Conservation (phyloP, 2,797 vertebrate genomes). For the Lerista edwardsae region DNA sequence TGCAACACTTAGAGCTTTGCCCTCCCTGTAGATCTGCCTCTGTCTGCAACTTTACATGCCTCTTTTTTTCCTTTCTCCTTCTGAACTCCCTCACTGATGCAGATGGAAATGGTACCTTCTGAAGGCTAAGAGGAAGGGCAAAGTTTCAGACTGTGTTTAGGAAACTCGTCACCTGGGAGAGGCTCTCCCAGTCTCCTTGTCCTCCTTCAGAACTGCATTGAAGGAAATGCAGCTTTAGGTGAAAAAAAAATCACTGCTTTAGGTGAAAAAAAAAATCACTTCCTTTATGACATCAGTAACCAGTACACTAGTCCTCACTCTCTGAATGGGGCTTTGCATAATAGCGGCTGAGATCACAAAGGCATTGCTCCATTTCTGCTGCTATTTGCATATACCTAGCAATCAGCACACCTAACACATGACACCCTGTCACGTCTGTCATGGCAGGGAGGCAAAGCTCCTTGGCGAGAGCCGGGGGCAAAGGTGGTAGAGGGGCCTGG, state of each 20-base stretch:
- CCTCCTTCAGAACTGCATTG: background rate
- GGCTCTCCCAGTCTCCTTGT: background rate
- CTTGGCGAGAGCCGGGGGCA: too few relatives aligned
- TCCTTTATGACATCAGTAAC: background rate
- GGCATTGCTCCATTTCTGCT: background rate
- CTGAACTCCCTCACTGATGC: background rate
- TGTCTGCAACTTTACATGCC: background rate
- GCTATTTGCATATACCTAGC: background rate
- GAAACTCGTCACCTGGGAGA: background rate
- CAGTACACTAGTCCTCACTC: background rate
- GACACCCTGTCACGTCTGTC: too few relatives aligned
- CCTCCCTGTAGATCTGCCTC: too few relatives aligned
- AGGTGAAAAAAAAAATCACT: too few relatives aligned
- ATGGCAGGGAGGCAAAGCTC: too few relatives aligned
- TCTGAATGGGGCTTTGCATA: background rate
- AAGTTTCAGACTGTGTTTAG: background rate
- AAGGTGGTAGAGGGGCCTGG: too few relatives aligned
- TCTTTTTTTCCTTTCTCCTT: background rate
- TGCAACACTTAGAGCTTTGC: too few relatives aligned
- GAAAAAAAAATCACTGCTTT: too few relatives aligned
- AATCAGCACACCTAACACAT: too few relatives aligned
- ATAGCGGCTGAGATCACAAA: background rate
- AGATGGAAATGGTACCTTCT: background rate
- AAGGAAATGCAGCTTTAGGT: background rate
- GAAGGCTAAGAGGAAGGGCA: background rate